phyloP scores from a whole-genome alignment of 2,888 invertebrate species.

The Diaphora mendica region DNA sequence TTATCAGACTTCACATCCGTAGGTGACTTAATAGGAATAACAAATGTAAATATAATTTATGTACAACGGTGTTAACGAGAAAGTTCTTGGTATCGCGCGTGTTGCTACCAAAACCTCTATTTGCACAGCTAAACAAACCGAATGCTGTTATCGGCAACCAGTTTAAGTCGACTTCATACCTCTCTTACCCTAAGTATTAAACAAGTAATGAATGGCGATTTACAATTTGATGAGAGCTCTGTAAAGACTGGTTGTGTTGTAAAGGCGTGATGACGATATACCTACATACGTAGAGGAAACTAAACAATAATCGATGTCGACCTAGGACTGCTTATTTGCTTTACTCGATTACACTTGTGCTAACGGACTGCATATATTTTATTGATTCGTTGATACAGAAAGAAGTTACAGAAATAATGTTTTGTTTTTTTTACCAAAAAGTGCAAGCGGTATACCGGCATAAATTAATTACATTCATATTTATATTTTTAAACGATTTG shows the following conservation, averaged over 20 bases:
- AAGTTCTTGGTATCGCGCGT: slow-evolving; percentile 78
- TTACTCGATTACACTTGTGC: slow-evolving; percentile 61
- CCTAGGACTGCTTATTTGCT: slow-evolving; percentile 73
- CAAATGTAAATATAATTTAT: slow-evolving; percentile 73
- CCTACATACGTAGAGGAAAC: slow-evolving; percentile 59
- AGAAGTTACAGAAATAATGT: background rate
- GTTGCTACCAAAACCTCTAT: slow-evolving; percentile 78
- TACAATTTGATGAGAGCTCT: slow-evolving; percentile 56
- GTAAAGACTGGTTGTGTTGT: slow-evolving; percentile 61
- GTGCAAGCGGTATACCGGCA: background rate
- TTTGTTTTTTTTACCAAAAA: background rate
- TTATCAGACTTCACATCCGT: slow-evolving; percentile 61
- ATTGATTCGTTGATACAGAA: slow-evolving; percentile 27
- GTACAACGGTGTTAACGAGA: slow-evolving; percentile 70
- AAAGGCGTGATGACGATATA: slow-evolving; percentile 73
- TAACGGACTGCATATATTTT: slow-evolving; percentile 51
- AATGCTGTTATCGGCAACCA: slow-evolving; percentile 75
- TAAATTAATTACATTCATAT: background rate
- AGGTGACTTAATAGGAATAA: slow-evolving; percentile 64
- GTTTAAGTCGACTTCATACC: slow-evolving; percentile 42
- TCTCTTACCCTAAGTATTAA: slow-evolving; percentile 37
- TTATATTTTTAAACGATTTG: no score
- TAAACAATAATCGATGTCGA: slow-evolving; percentile 66
- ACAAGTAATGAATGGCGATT: slow-evolving; percentile 53
- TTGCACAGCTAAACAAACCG: slow-evolving; percentile 84